Conservation (phyloP, 2,888 invertebrate species). For the Copidosoma aretas region DNA sequence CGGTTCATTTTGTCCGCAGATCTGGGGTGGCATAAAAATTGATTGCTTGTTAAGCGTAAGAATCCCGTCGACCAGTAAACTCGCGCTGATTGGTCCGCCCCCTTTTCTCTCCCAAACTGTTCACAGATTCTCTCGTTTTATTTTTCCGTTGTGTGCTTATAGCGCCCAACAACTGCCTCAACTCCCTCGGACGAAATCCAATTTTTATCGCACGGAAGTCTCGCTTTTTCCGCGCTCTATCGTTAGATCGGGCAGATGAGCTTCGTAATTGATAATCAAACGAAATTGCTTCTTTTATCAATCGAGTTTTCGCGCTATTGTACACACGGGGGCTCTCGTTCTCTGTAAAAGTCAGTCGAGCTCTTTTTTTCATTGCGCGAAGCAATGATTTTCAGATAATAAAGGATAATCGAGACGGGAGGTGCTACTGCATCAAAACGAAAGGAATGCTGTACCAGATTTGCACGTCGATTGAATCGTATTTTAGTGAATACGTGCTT, state of each 20-base stretch:
- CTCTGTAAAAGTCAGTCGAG: neutral
- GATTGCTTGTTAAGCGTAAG: constrained; percentile 39
- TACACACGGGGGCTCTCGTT: neutral
- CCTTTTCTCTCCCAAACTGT: neutral
- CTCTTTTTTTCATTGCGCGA: neutral
- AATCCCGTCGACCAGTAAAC: constrained; percentile 21
- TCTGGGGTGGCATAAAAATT: constrained; percentile 32
- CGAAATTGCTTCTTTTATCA: neutral
- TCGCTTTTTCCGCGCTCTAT: constrained; percentile 2
- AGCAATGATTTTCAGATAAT: neutral
- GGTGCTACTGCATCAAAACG: no score
- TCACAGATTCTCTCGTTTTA: constrained; percentile 16
- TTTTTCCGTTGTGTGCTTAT: constrained; percentile 2
- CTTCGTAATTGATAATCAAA: constrained; percentile 28
- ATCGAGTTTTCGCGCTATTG: constrained; percentile 2
- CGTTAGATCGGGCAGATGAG: neutral
- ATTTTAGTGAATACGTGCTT: no score
- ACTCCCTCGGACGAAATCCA: neutral
- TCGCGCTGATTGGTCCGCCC: constrained; percentile 23
- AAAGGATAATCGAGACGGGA: no score
- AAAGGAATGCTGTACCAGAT: no score
- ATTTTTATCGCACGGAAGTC: constrained; percentile 17
- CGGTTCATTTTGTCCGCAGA: no score
- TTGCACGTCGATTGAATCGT: no score
- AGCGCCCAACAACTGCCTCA: neutral